Evolutionary conservation across 2,888 invertebrate genomes (phyloP).

Genomic region (Agonopterix heracliana): DNA sequence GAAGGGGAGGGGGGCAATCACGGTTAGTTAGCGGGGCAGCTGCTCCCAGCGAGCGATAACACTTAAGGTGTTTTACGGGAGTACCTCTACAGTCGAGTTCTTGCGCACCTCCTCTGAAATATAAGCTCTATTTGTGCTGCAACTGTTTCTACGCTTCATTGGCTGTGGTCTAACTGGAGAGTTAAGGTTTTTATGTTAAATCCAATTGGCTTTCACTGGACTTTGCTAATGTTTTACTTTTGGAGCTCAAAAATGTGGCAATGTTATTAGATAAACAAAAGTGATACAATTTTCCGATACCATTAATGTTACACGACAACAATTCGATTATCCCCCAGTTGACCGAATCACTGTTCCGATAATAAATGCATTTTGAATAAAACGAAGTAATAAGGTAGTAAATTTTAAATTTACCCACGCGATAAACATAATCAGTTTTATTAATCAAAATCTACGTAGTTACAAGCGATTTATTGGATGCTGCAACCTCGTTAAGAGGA

Average conservation of each 20-base stretch:
- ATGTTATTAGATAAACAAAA: too few relatives aligned
- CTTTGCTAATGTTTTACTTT: too few relatives aligned
- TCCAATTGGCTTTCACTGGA: too few relatives aligned
- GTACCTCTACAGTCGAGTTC: slow-evolving; percentile 25
- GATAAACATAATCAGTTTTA: slow-evolving; percentile 57
- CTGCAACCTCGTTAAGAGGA: slow-evolving; percentile 56
- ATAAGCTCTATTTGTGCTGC: slow-evolving; percentile 21
- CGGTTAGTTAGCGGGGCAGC: slow-evolving; percentile 62
- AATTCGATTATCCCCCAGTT: too few relatives aligned
- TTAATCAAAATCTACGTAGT: slow-evolving; percentile 56
- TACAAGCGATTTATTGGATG: slow-evolving; percentile 59
- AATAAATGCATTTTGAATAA: slow-evolving; percentile 37
- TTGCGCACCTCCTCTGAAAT: slow-evolving; percentile 25
- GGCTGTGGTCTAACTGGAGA: too few relatives aligned
- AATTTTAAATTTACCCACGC: slow-evolving; percentile 44
- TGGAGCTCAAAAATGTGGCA: too few relatives aligned
- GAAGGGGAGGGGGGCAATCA: slow-evolving; percentile 42
- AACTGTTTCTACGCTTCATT: slow-evolving; percentile 8
- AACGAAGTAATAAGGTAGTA: slow-evolving; percentile 38
- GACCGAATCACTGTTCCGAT: slow-evolving; percentile 12
- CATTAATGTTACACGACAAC: too few relatives aligned
- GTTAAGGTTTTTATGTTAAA: too few relatives aligned
- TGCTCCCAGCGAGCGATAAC: slow-evolving; percentile 50
- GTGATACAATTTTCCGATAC: too few relatives aligned
- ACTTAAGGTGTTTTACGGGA: slow-evolving; percentile 53